Base-by-base conservation (phyloP, 2,113 vertebrate species). In the Pygoscelis antarcticus region DNA sequence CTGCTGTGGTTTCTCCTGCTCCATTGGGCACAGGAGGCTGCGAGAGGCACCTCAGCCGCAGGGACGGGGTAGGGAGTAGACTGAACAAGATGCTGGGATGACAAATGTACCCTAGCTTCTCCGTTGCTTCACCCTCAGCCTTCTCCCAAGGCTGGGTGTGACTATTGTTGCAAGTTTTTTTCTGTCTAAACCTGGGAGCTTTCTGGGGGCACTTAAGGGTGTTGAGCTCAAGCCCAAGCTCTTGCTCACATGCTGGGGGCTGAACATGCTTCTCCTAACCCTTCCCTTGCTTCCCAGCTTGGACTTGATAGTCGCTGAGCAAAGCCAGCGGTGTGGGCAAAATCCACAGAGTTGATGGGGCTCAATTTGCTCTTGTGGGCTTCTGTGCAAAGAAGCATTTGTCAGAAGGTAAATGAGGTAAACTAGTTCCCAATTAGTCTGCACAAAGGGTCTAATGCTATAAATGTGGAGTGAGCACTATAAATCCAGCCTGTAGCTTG, bases 351-450 rank as follows among this genome's bases (percentile, higher is more conserved):
- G 51, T 6, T 64, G 78, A 54, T 46, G n/a, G 8, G 57, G 13
- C 52, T 96, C 70, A 42, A 26, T 49, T 91, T 87, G 52, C 78
- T 74, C 47, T 74, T 74, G 68, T 38, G 74, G 55, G 42, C 89
- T 97, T 61, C 93, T 58, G 90, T 90, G 95, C 36, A 70, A 76
- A 90, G 90, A 36, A 92, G 62, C 54, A 32, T 88, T 94, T 88
- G 75, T 92, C 92, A 88, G 70, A 49, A 96, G 66, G 93, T 76
- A 93, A 90, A 85, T 64, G 92, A 94, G 54, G 93, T 96, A 97
- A 96, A 86, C 95, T 88, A 65, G 84, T 18, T 85, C 62, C 85
- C 93, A 95, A 96, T 96, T 96, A 92, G 87, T 38, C 91, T 83
- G 49, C 62, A 86, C 66, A 80, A 96, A 90, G 93, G 38, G 19